A percentile compares a stretch with the other conserved stretches of the same genome.
These are phyloP conservation scores for Rhamnusium bicolor DNA, from an alignment of 2,888 invertebrate species.

Conservation along the genomic window DNA sequence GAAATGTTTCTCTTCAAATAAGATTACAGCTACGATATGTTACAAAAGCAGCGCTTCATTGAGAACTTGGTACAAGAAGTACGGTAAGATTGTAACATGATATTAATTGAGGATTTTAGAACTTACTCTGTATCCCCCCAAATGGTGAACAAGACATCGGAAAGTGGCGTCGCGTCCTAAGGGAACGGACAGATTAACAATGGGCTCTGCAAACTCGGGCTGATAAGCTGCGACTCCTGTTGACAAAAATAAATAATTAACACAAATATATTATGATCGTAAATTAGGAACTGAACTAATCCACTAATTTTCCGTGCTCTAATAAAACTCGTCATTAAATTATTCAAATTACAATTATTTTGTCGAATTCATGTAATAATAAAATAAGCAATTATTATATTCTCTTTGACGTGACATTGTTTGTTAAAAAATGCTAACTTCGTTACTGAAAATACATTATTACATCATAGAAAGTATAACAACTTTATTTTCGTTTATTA, in stretches of 20 bases:
- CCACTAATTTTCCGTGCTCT: not conserved
- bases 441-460: no score
- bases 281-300: not conserved
- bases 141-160: conserved; percentile 88
- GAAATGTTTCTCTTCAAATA: not conserved
- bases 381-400: not conserved
- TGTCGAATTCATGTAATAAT: not conserved
- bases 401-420: not conserved
- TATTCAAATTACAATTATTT: not conserved
- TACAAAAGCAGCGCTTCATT: not conserved
- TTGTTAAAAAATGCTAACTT: no score
- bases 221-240: conserved; percentile 77
- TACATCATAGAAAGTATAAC: no score
- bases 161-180: conserved; percentile 91
- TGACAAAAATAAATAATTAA: conserved; percentile 44
- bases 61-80: conserved; percentile 1
- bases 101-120: conserved; percentile 42
- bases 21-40: not conserved
- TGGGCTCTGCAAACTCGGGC: conserved; percentile 88
- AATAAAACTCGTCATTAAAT: not conserved
- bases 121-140: conserved; percentile 92
- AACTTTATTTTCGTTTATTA: no score
- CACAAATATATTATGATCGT: not conserved
- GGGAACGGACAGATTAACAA: conserved; percentile 88
- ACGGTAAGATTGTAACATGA: conserved; percentile 13